Conservation (phyloP, 2,797 vertebrate species). For the Poeciliopsis paucimaculata region DNA sequence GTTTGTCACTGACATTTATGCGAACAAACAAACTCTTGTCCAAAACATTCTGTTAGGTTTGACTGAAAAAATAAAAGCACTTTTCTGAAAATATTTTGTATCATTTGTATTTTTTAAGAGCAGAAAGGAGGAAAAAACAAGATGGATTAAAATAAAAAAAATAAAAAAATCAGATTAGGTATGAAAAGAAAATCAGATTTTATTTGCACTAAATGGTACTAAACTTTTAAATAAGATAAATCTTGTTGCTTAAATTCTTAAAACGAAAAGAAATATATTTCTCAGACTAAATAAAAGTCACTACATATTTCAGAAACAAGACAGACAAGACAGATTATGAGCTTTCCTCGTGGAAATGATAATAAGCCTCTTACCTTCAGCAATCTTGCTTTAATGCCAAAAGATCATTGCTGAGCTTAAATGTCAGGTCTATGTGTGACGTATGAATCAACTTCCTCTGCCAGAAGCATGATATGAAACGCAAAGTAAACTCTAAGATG, state of each 20-base stretch:
- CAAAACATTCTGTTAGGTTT: neutral
- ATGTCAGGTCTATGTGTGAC: conserved; percentile 58
- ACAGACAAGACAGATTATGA: neutral
- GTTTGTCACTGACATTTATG: neutral
- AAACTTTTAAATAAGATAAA: neutral
- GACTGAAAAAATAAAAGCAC: too few relatives aligned
- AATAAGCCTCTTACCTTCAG: conserved; percentile 63
- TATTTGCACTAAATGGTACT: neutral
- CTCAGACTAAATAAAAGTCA: neutral
- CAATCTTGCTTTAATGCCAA: conserved; percentile 26
- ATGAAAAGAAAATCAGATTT: too few relatives aligned
- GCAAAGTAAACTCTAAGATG: conserved; percentile 42
- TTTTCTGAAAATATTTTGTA: too few relatives aligned
- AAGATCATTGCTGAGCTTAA: conserved; percentile 36
- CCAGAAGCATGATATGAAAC: conserved; percentile 67
- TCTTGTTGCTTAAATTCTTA: neutral
- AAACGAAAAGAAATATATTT: neutral
- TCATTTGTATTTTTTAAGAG: too few relatives aligned
- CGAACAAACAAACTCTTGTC: neutral
- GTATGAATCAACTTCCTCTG: conserved; percentile 61
- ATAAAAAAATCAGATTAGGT: too few relatives aligned
- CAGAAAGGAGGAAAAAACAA: neutral
- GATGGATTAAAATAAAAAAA: too few relatives aligned
- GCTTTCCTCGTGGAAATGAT: neutral
- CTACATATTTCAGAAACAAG: neutral